Conservation (phyloP, 2,113 vertebrate species). For the Apeltes quadracus region DNA sequence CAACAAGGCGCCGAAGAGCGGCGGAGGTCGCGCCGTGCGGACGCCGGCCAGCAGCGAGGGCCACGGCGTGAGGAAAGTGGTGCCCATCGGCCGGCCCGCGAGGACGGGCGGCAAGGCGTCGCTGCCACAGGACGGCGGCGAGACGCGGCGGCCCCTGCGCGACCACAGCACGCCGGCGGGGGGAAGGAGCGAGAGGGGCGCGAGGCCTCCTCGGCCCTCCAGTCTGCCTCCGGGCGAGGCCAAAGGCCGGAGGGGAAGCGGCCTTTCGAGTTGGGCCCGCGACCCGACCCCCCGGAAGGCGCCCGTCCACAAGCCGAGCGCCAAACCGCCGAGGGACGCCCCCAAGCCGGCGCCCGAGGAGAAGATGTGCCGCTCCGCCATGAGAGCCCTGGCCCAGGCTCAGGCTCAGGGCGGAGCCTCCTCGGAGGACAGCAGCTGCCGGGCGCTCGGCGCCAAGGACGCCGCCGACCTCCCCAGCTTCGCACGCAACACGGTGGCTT, state of each 20-base stretch:
- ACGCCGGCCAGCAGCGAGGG: conserved; percentile 85
- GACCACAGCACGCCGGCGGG: conserved; percentile 83
- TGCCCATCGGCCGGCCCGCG: conserved; percentile 86
- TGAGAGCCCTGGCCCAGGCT: conserved; percentile 75
- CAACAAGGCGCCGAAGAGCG: conserved; percentile 67
- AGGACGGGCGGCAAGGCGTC: conserved; percentile 76
- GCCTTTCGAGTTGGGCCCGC: conserved; percentile 75
- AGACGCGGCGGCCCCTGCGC: conserved; percentile 74
- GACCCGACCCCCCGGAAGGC: conserved; percentile 74
- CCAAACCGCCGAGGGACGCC: conserved; percentile 87
- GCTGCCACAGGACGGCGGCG: conserved; percentile 56
- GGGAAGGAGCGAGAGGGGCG: conserved; percentile 76
- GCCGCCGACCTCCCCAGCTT: conserved; percentile 83
- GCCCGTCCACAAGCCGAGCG: conserved; percentile 84
- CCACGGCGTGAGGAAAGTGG: conserved; percentile 90
- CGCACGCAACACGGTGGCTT: conserved; percentile 93
- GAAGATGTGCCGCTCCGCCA: conserved; percentile 87
- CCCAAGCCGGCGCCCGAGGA: conserved; percentile 84
- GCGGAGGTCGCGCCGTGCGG: conserved; percentile 76
- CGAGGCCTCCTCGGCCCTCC: conserved; percentile 81
- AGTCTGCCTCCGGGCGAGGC: conserved; percentile 85
- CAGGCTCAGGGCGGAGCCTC: conserved; percentile 46
- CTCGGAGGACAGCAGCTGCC: conserved; percentile 75
- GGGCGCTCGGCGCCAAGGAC: conserved; percentile 62
- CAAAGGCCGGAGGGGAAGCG: conserved; percentile 74